phyloP scores from a whole-genome alignment of 2,888 invertebrate genomes.

The Campopleginae sp. region DNA sequence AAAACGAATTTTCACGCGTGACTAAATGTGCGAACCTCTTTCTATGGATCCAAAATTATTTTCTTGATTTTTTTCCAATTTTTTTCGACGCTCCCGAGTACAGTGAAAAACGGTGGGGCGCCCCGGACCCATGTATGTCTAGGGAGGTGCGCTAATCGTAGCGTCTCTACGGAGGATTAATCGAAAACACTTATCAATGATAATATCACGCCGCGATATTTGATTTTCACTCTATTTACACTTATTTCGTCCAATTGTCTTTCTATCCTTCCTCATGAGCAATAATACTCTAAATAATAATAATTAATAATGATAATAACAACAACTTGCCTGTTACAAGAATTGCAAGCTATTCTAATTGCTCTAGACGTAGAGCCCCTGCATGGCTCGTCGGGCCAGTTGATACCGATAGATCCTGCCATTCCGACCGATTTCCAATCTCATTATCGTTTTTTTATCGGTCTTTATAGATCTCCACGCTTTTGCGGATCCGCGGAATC shows the following conservation, averaged over 20 bases:
- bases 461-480: constrained; percentile 41
- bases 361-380: constrained; percentile 46
- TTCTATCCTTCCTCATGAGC: constrained; percentile 59
- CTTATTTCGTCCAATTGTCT: constrained; percentile 45
- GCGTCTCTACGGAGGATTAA: too few species aligned
- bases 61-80: too few species aligned
- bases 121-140: too few species aligned
- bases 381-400: constrained; percentile 37
- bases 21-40: too few species aligned
- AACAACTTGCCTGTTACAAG: constrained; percentile 61
- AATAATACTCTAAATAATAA: constrained; percentile 40
- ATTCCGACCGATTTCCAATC: constrained; percentile 20
- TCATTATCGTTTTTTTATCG: constrained; percentile 13
- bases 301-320: constrained; percentile 45
- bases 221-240: constrained; percentile 61
- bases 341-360: constrained; percentile 60
- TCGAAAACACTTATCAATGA: constrained; percentile 10
- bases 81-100: too few species aligned
- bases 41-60: too few species aligned
- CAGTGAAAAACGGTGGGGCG: too few species aligned
- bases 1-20: too few species aligned
- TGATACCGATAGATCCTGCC: constrained; percentile 8
- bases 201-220: constrained; percentile 50
- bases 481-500: constrained; percentile 27
- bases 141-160: too few species aligned